Evolutionary conservation across 2,797 vertebrate species (phyloP), one percentile per base, ranked within the genome.

Genomic region (Chloroceryle inda): DNA sequence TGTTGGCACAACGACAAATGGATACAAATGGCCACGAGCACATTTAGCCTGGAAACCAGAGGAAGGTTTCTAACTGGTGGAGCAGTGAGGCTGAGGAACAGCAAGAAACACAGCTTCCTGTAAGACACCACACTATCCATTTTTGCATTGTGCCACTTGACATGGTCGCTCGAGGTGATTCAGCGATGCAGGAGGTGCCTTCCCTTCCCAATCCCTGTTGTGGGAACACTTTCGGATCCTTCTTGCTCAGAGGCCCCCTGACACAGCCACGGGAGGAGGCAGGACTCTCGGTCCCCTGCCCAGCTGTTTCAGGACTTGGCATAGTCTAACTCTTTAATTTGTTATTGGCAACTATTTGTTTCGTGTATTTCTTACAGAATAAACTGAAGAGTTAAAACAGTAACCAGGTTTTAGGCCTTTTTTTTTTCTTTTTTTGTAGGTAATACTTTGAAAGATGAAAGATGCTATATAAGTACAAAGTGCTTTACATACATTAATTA

Each of bases 1-100:
- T 94, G 94, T 91, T 95, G 96, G 96, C 95, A 95, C 42, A 18
- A 91, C 59, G 93, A 96, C 95, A 96, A 96, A 96, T 96, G 77
- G 88, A 96, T 85, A 92, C 67, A 95, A 95, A 95, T 73, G 88
- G 67, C 93, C 86, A 29, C 67, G 93, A 95, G 77, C 13, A 62
- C 35, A 13, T 88, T 84, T 24, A 87, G 74, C 93, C 52, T 79
- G 83, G 80, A 87, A 89, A 59, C 63, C 71, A 79, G 94, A 77
- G 85, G 77, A 76, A 86, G 74, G 58, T 42, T 84, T 88, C 88
- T 89, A 59, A 83, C 80, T 77, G 29, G 8, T 13, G 67, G 72
- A 87, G 71, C 77, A 66, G 66, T 0, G 19, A 92, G 66, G n/a
- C 40, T 35, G 64, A 40, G 58, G 53, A 88, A 52, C 17, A 71